Evolutionary conservation across 2,888 invertebrate genomes (phyloP).

Genomic region (Argyresthia goedartella): DNA sequence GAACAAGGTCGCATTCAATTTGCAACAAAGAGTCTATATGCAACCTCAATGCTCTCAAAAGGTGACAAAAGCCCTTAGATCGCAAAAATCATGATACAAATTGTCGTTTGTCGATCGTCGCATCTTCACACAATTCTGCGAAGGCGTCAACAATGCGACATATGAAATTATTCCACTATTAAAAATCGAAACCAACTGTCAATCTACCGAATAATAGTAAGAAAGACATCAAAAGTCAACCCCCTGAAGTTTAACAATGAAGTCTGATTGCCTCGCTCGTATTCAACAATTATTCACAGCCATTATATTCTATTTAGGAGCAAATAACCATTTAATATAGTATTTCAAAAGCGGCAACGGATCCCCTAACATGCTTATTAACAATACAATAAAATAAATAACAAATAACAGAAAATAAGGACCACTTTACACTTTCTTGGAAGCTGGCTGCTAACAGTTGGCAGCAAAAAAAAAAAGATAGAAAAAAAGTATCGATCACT

Average conservation of each 20-base stretch:
- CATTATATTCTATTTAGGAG: slow-evolving; percentile 70
- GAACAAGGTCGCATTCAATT: not conserved
- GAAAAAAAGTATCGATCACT: slow-evolving; percentile 26
- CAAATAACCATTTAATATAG: slow-evolving; percentile 66
- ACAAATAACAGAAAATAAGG: slow-evolving; percentile 56
- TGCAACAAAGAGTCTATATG: not conserved
- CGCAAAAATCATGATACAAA: slow-evolving; percentile 43
- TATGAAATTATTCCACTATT: slow-evolving; percentile 33
- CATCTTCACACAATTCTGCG: slow-evolving; percentile 28
- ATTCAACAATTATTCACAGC: slow-evolving; percentile 63
- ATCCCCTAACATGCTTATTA: slow-evolving; percentile 65
- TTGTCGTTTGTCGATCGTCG: slow-evolving; percentile 25
- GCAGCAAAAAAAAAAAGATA: slow-evolving; percentile 31
- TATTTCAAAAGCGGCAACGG: slow-evolving; percentile 42
- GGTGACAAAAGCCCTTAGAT: slow-evolving; percentile 5
- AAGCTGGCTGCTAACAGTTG: slow-evolving; percentile 45
- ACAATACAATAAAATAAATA: slow-evolving; percentile 71
- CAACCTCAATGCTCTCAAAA: not conserved
- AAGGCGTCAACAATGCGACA: slow-evolving; percentile 37
- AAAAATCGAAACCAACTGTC: slow-evolving; percentile 24
- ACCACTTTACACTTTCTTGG: slow-evolving; percentile 70
- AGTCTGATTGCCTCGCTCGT: slow-evolving; percentile 48
- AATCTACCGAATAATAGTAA: slow-evolving; percentile 26
- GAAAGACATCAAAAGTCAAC: slow-evolving; percentile 58
- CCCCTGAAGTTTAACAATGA: slow-evolving; percentile 41